Evolutionary conservation across 2,113 vertebrate genomes (phyloP).

Genomic region (Rhegmatorhina hoffmannsi): DNA sequence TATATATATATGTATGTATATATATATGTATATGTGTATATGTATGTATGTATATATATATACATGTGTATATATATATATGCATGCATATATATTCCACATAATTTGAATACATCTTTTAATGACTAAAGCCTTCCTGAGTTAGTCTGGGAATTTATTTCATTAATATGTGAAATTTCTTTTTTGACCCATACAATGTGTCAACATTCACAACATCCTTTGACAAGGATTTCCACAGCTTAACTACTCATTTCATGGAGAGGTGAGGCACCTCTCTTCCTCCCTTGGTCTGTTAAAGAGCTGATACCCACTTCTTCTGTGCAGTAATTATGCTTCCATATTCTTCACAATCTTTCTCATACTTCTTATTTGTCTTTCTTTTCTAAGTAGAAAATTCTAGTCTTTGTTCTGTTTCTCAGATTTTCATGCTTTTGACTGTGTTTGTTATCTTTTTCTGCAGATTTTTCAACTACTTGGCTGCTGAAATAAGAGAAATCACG

Average conservation of each 20-base stretch:
- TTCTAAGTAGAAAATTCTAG: background rate
- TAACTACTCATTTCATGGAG: fast-evolving
- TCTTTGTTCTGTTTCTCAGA: background rate
- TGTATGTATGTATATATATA: too few species aligned
- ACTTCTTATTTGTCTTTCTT: background rate
- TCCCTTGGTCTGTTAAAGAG: background rate
- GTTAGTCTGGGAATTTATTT: background rate
- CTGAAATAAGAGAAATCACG: background rate
- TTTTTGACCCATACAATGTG: background rate
- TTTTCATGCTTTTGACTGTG: background rate
- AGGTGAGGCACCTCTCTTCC: background rate
- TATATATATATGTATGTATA: background rate
- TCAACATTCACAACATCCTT: background rate
- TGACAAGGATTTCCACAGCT: background rate
- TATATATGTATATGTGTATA: too few species aligned
- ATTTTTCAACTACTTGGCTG: background rate
- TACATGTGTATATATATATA: background rate
- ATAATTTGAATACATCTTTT: background rate
- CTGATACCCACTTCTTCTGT: background rate
- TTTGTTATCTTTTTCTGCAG: background rate
- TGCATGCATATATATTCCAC: background rate
- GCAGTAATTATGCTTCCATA: background rate
- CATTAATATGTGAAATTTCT: background rate
- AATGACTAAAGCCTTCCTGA: background rate
- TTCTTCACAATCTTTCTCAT: background rate